Evolutionary conservation across 2,797 vertebrate species (phyloP), one percentile per base, ranked within the genome.

Genomic region (Notolepis coatsorum): DNA sequence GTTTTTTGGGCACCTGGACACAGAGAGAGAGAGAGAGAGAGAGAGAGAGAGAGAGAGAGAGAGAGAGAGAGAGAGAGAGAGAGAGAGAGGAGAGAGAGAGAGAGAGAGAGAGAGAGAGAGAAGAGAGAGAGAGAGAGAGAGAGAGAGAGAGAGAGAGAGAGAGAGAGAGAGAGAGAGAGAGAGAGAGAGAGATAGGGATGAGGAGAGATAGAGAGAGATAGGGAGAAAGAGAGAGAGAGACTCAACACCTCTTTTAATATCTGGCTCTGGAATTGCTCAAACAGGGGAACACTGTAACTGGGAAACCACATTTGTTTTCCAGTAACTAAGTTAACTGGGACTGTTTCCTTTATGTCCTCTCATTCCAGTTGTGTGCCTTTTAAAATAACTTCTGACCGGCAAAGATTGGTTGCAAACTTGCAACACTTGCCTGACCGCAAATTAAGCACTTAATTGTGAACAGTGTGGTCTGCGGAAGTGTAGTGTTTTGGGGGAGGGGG

Each of bases 1-100:
- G 67, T 27, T 59, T 60, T 67, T 35, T 66, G 72, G n/a, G 74
- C 75, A 83, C 75, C 74, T 77, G 71, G 64, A 58, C 71, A 86
- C 68, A 81, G 73, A 78, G 38, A n/a, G n/a, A n/a, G n/a, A n/a
- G n/a, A n/a, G n/a, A n/a, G n/a, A n/a, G n/a, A n/a, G n/a, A n/a
- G n/a, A n/a, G n/a, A n/a, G n/a, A n/a, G n/a, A n/a, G n/a, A n/a
- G n/a, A n/a, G n/a, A n/a, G n/a, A n/a, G n/a, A n/a, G n/a, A n/a
- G n/a, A n/a, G n/a, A n/a, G n/a, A n/a, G n/a, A n/a, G n/a, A n/a
- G n/a, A n/a, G n/a, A n/a, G n/a, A n/a, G n/a, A n/a, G n/a, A n/a
- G n/a, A n/a, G n/a, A n/a, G n/a, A n/a, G n/a, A n/a, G n/a, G n/a
- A n/a, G n/a, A n/a, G n/a, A n/a, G n/a, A n/a, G n/a, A n/a, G n/a